Percentiles rank a stretch among this genome's conserved stretches.
Evolutionary conservation across 2,888 invertebrate genomes (phyloP).

Genomic region (Pristionchus mayeri): DNA sequence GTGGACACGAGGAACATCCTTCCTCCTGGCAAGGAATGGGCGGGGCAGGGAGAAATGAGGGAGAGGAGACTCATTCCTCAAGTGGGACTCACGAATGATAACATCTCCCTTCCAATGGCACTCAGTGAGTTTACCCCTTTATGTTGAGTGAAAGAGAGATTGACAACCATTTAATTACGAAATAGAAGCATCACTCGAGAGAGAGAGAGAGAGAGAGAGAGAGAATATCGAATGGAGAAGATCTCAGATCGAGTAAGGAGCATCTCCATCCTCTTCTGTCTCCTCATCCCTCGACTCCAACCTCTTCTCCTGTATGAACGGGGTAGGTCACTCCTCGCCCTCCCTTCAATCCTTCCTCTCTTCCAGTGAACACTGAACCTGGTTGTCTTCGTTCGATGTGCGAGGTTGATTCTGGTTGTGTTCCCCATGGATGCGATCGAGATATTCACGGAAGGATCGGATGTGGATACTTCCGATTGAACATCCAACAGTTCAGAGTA

Average conservation of each 20-base stretch:
- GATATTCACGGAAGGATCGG: slow-evolving; percentile 71
- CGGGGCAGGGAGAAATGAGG: not conserved
- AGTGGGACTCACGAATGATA: slow-evolving; percentile 13
- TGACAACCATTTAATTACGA: too few species aligned
- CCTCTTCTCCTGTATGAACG: slow-evolving; percentile 54
- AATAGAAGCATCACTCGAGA: too few species aligned
- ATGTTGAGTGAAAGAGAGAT: not conserved
- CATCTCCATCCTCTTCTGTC: slow-evolving; percentile 13
- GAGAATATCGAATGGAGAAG: not conserved
- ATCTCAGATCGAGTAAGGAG: slow-evolving; percentile 11
- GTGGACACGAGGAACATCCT: not conserved
- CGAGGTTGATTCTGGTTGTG: slow-evolving; percentile 72
- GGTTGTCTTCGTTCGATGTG: slow-evolving; percentile 75
- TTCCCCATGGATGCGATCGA: slow-evolving; percentile 70
- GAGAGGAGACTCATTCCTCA: not conserved
- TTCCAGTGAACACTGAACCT: slow-evolving; percentile 68
- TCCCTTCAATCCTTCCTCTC: not conserved
- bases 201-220: too few species aligned
- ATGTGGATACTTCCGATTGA: slow-evolving; percentile 74
- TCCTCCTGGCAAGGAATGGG: not conserved
- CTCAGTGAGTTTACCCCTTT: slow-evolving; percentile 16
- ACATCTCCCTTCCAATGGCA: not conserved
- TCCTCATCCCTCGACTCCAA: slow-evolving; percentile 15
- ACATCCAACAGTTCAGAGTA: slow-evolving; percentile 75
- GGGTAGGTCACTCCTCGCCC: slow-evolving; percentile 39